Evolutionary conservation across 2,113 vertebrate genomes (phyloP), one percentile per base, ranked within the genome.

Genomic region (Pipra filicauda): DNA sequence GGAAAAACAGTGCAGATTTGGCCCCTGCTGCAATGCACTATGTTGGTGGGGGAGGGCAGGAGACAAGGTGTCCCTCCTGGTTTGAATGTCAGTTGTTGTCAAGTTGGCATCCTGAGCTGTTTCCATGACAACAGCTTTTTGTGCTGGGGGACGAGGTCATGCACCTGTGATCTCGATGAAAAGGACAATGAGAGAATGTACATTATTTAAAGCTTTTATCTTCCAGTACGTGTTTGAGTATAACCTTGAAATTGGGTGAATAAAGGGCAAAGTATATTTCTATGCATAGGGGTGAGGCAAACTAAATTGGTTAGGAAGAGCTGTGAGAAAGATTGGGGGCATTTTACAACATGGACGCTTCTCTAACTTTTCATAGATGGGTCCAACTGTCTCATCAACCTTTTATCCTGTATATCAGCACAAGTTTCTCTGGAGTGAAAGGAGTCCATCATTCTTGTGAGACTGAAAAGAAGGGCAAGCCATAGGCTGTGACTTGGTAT

Each of bases 71-170:
- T 97, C 97, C 97, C 97, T 97, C 93, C 93, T 91, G 96, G 95
- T 97, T 98, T 98, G 97, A 98, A 98, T 97, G 97, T 98, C 97
- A 97, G 97, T 98, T 97, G 94, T 96, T 97, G 97, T 97, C 95
- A 96, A 82, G 92, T 95, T 97, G 96, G 97, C 97, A 96, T 97
- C 94, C 58, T 73, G 76, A 44, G 58, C 95, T 76, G 96, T 98
- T 98, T 93, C 97, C 93, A 97, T 97, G 96, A 95, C 93, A 95
- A 98, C 96, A 49, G 85, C 58, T 89, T 97, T 95, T 94, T 95
- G 89, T 91, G 27, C 70, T 92, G 83, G 92, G 96, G 96, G 91
- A 96, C 59, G 65, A 97, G 97, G 97, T 97, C 97, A 95, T 37
- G 83, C 94, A 96, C 97, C 97, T 98, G 96, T 97, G 95, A 96